These are phyloP conservation scores for Noctilio leporinus DNA, from an alignment of 2,113 vertebrate species.

Conservation along the genomic window DNA sequence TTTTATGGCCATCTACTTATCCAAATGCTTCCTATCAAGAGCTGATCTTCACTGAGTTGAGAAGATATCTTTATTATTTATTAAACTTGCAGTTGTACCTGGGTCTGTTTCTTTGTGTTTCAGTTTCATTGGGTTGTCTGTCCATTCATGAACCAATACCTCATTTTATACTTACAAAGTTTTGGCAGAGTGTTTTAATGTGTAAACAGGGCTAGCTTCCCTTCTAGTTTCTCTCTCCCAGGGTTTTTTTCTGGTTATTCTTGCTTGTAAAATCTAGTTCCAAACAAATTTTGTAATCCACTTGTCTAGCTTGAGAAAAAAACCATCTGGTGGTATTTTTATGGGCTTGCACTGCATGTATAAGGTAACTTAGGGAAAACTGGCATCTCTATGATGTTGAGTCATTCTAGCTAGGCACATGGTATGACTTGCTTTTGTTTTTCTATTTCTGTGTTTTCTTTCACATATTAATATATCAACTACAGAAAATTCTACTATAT, in stretches of 20 bases:
- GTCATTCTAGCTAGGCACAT: neutral
- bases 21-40: neutral
- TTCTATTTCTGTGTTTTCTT: neutral
- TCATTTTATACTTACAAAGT: neutral
- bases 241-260: neutral
- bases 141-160: neutral
- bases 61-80: neutral
- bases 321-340: neutral
- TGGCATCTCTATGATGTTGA: neutral
- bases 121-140: neutral
- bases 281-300: neutral
- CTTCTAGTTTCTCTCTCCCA: neutral
- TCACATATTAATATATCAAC: neutral
- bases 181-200: neutral
- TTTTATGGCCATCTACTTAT: neutral
- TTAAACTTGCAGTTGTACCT: neutral
- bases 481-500: neutral
- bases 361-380: neutral
- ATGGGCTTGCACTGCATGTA: neutral
- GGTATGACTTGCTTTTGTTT: neutral
- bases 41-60: neutral
- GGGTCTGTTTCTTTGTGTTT: neutral
- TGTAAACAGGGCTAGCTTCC: neutral
- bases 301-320: neutral
- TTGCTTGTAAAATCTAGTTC: neutral